These are phyloP conservation scores for Eonycteris spelaea DNA, from an alignment of 2,113 vertebrate species.

Conservation along the genomic window DNA sequence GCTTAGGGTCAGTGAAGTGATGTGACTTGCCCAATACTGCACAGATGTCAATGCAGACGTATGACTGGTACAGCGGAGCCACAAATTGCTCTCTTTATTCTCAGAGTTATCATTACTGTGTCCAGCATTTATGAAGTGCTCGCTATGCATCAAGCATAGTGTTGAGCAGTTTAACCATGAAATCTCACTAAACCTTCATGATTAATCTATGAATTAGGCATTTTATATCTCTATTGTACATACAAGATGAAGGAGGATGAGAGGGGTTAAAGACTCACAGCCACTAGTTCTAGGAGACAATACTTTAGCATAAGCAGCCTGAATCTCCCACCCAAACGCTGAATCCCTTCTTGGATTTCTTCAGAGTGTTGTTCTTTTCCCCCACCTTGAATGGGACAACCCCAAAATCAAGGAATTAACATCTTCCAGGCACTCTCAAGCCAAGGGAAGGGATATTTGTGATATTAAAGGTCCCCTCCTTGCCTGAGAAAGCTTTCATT, in stretches of 20 bases:
- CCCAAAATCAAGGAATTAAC: neutral
- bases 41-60: neutral
- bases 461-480: neutral
- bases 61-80: neutral
- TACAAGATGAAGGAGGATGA: neutral
- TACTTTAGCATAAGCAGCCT: neutral
- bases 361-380: neutral
- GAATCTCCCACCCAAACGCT: too few species aligned
- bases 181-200: neutral
- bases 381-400: too few species aligned
- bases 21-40: neutral
- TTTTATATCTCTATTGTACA: neutral
- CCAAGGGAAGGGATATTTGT: neutral
- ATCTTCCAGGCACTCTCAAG: neutral
- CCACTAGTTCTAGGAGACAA: neutral
- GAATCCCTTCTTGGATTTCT: neutral
- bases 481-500: too few species aligned
- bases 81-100: rapidly evolving
- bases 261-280: neutral
- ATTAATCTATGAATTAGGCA: neutral
- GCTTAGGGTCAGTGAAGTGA: neutral
- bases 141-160: neutral
- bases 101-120: too few species aligned
- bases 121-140: neutral
- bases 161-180: neutral